Evolutionary conservation across 2,888 invertebrate species (phyloP).

Genomic region (Anodontia alba): DNA sequence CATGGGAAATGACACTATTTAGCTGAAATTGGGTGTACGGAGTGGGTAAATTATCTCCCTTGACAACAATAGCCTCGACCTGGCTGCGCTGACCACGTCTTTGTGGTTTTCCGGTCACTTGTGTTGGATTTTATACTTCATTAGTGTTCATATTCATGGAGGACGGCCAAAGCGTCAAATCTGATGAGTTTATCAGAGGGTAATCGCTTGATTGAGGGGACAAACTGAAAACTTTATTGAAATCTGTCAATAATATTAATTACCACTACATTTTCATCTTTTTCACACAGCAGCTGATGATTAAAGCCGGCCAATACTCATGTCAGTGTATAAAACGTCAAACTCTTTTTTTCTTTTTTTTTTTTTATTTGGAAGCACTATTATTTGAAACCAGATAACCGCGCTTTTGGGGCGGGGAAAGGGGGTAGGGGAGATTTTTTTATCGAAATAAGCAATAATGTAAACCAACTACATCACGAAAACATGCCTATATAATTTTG

Average conservation of each 20-base stretch:
- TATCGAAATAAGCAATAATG: too few relatives aligned
- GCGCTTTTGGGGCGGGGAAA: too few relatives aligned
- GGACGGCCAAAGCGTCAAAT: slow-evolving; percentile 59
- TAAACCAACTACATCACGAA: too few relatives aligned
- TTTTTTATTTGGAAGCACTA: not conserved
- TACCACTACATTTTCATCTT: slow-evolving; percentile 22
- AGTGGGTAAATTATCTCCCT: slow-evolving; percentile 55
- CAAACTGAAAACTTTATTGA: slow-evolving; percentile 57
- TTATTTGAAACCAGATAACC: not conserved
- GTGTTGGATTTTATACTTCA: slow-evolving; percentile 58
- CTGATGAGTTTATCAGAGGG: slow-evolving; percentile 61
- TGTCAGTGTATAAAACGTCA: not conserved
- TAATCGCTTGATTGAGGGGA: slow-evolving; percentile 59
- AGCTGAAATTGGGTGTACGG: slow-evolving; percentile 51
- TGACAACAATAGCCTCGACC: slow-evolving; percentile 47
- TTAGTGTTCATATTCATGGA: slow-evolving; percentile 46
- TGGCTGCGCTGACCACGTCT: slow-evolving; percentile 40
- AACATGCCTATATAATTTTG: too few relatives aligned
- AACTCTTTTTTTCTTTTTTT: not conserved
- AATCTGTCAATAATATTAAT: slow-evolving; percentile 55
- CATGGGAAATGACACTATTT: slow-evolving; percentile 50
- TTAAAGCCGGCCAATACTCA: not conserved
- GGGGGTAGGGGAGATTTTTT: too few relatives aligned
- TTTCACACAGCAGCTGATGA: slow-evolving; percentile 10
- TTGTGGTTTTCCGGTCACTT: slow-evolving; percentile 65